Base-by-base conservation (phyloP, 1,140 invertebrate genomes). In the Palaemon carinicauda region DNA sequence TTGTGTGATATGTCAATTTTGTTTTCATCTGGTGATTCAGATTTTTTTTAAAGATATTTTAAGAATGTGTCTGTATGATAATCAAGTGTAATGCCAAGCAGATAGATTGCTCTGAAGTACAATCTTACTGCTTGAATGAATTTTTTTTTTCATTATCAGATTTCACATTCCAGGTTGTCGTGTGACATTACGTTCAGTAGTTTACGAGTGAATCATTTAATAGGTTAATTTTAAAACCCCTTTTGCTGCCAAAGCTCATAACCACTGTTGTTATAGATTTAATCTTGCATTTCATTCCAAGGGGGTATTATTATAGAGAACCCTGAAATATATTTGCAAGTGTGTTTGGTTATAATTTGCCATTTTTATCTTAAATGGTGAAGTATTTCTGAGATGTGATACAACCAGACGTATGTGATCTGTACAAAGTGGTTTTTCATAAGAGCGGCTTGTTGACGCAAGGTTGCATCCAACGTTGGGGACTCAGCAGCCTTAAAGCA, bases 381-480 rank as follows among this genome's bases (percentile, higher is more conserved):
- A 24, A 10, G 1, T 56, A 83, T 75, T 41, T 65, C 19, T 33
- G 41, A 17, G 24, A 52, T 56, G 50, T 53, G 77, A 74, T 71
- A 52, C 71, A 74, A 53, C 84, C 71, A 69, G 54, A 33, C 33
- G 77, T 79, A 71, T 53, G 84, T 86, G 77, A 86, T 86, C 50
- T 86, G 75, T 86, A 86, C 84, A 86, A 80, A 86, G 84, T 80
- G 84, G 84, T 86, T 86, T 77, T 86, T 78, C 77, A 78, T 86
- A 69, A 79, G 33, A 80, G 84, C 80, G 84, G 84, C 54, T 80
- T 50, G 77, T 86, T 86, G 77, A 79, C 77, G 84, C 84, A 80
- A 86, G 84, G 73, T 60, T 60, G 82, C 84, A 80, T 41, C 24
- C 60, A 33, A 60, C 74, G n/a, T 65, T 31, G n/a, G 75, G 54